Evolutionary conservation across 1,140 invertebrate genomes (phyloP).

Genomic region (Marisa cornuarietis): DNA sequence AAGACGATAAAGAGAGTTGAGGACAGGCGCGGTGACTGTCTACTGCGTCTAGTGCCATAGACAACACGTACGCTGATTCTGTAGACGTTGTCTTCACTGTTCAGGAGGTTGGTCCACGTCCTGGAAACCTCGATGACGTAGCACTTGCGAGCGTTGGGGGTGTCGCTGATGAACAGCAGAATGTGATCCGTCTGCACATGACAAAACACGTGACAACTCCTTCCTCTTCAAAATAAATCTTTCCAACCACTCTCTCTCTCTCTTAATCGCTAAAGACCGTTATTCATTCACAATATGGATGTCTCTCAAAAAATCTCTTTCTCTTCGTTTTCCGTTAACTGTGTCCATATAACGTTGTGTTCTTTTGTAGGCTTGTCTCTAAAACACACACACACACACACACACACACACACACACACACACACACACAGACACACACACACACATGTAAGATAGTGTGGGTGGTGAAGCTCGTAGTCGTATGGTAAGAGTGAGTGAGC

Average conservation of each 20-base stretch:
- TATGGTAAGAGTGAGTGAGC: too few relatives aligned
- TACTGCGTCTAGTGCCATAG: too few relatives aligned
- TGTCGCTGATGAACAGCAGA: slow-evolving; percentile 14
- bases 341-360: background rate
- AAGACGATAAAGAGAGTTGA: too few relatives aligned
- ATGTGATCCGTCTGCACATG: background rate
- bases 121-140: slow-evolving; percentile 1
- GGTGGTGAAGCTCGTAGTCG: too few relatives aligned
- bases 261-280: too few relatives aligned
- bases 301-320: background rate
- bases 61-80: slow-evolving; percentile 8
- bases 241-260: too few relatives aligned
- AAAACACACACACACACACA: background rate
- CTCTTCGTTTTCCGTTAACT: background rate
- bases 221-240: background rate
- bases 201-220: background rate
- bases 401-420: background rate
- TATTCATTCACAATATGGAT: background rate
- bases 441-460: too few relatives aligned
- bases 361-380: background rate
- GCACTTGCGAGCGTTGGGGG: background rate
- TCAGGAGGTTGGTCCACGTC: background rate
- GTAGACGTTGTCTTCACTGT: background rate
- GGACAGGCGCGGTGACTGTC: too few relatives aligned
- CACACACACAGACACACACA: background rate